phyloP scores from a whole-genome alignment of 2,888 invertebrate genomes.

The Agrotis segetum region DNA sequence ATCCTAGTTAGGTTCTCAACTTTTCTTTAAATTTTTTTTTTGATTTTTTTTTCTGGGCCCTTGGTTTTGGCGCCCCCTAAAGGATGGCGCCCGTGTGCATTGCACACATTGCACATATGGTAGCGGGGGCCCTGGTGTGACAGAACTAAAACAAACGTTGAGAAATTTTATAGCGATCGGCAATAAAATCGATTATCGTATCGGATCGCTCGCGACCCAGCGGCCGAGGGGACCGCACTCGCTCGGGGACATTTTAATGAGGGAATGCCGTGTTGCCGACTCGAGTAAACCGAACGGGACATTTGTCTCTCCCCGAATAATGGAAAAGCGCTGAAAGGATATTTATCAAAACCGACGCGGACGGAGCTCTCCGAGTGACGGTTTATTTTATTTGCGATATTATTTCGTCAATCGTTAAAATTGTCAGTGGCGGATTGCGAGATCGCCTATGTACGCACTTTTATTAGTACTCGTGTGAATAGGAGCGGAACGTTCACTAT shows the following conservation, averaged over 20 bases:
- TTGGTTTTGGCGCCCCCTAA: too few species aligned
- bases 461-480: conserved; percentile 55
- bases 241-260: conserved; percentile 85
- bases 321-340: conserved; percentile 83
- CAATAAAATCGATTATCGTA: conserved; percentile 87
- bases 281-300: conserved; percentile 73
- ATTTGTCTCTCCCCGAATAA: conserved; percentile 85
- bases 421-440: conserved; percentile 48
- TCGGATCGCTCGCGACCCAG: conserved; percentile 70
- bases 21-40: too few species aligned
- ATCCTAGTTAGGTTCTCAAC: too few species aligned
- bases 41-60: too few species aligned
- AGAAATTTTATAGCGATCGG: conserved; percentile 81
- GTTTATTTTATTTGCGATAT: conserved; percentile 77
- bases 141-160: conserved; percentile 78
- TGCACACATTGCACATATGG: too few species aligned
- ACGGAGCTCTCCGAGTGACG: conserved; percentile 69
- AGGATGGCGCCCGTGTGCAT: too few species aligned
- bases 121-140: too few species aligned
- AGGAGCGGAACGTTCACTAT: conserved; percentile 43
- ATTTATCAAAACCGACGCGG: conserved; percentile 82
- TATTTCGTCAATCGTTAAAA: conserved; percentile 72
- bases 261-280: conserved; percentile 83
- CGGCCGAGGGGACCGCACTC: conserved; percentile 73
- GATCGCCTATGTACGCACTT: conserved; percentile 37